Evolutionary conservation across 2,888 invertebrate genomes (phyloP), one percentile per base, ranked within the genome.

Genomic region (Synergus itoensis): DNA sequence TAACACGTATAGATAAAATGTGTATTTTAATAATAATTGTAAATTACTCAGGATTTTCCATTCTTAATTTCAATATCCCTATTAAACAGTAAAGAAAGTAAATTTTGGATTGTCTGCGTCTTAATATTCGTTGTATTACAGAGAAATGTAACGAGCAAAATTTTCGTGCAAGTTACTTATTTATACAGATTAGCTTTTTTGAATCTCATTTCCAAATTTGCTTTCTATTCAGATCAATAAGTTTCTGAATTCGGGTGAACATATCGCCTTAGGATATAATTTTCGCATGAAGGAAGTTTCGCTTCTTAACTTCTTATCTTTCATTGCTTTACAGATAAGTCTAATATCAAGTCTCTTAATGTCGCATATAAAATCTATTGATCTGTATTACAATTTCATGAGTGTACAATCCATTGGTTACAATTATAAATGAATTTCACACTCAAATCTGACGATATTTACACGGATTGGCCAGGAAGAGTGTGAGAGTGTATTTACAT

Each of bases 341-440:
- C n/a, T 36, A 53, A 73, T 76, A 79, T 76, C 78, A 40, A 79
- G 64, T 81, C 77, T 76, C 45, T 63, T 76, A 43, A 81, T 84
- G 77, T 85, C 82, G 82, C 86, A 88, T 90, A 90, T 86, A 89
- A 89, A 90, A 90, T 87, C 89, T 90, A 89, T 81, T 83, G 82
- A 85, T 80, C 84, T 85, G 76, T 82, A 41, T 78, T 62, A 67
- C 62, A 60, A 77, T 36, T 69, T 48, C 18, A 53, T 76, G 69
- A 78, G 77, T 80, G 81, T 77, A 64, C 76, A 69, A 81, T 65
- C 57, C 75, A 73, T 57, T 77, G 77, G 64, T 82, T 63, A 48
- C 73, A 73, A 73, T 48, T 16, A n/a, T 73, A 40, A 57, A 73
- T 18, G n/a, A 53, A 53, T 48, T 53, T 53, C 1, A 53, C 53